Evolutionary conservation across 1,140 invertebrate species (phyloP), one percentile per base, ranked within the genome.

Genomic region (Archivesica marissinica): DNA sequence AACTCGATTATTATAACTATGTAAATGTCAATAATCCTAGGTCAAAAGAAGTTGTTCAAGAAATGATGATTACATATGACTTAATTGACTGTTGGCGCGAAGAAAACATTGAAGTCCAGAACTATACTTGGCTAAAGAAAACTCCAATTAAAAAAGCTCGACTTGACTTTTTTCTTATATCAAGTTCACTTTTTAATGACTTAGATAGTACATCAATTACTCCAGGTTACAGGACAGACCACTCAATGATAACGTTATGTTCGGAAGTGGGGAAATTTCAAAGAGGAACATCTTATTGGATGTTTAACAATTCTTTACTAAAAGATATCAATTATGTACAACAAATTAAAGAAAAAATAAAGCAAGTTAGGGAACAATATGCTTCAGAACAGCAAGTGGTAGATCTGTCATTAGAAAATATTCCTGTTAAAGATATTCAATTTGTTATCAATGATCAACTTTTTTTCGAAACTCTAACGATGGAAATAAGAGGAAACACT

Each of bases 401-500:
- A 35, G 38, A 54, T 33, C 17, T 13, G n/a, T 20, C 11, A 0
- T 38, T 74, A 56, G 35, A 61, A 44, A 41, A 84, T 66, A 68
- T 79, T n/a, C 6, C 15, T 74, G 33, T 41, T 25, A 39, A 74
- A 20, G 56, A 75, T 44, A 3, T 61, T 28, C n/a, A 2, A 38
- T 72, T 78, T 11, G 47, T 0, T 9, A 72, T 77, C 30, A 56
- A 70, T 50, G 30, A 77, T 9, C 30, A 33, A 33, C 23, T 85
- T 15, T 88, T 85, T 72, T 75, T 77, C 23, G 72, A 81, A 61
- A 75, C 47, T 35, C 20, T 88, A 1, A 28, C 81, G 13, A 44
- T 88, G 23, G 47, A 78, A 38, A 78, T 88, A 2, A 61, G 86
- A 44, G 61, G 68, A 0, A 80, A 59, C 39, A 80, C 56, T 28